Evolutionary conservation across 2,113 vertebrate species (phyloP).

Genomic region (Mionectes macconnelli): DNA sequence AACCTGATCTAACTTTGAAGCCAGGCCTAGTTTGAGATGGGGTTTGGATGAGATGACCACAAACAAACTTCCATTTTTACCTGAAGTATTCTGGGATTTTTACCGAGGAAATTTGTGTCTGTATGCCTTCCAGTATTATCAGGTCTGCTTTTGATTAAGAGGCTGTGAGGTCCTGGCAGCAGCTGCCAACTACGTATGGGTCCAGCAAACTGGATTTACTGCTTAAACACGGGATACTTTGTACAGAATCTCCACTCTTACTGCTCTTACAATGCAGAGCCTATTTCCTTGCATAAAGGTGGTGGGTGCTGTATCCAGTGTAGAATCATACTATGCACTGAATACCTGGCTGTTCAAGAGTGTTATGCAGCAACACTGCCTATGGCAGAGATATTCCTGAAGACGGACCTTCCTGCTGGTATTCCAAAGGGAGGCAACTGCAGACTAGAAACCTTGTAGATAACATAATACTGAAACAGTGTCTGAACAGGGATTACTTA

Average conservation of each 20-base stretch:
- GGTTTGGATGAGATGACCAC: fast-evolving
- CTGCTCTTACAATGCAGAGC: not conserved
- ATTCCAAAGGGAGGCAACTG: not conserved
- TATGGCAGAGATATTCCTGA: not conserved
- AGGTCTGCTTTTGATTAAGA: not conserved
- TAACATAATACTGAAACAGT: not conserved
- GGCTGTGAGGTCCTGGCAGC: not conserved
- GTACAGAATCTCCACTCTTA: not conserved
- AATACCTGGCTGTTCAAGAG: not conserved
- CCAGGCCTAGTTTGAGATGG: not conserved
- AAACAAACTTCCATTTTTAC: not conserved
- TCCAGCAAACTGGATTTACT: not conserved
- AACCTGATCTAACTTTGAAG: not conserved
- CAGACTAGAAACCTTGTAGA: not conserved
- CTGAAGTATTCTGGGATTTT: not conserved
- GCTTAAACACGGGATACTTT: not conserved
- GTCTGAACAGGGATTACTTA: not conserved
- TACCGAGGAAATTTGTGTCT: not conserved
- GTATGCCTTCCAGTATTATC: not conserved
- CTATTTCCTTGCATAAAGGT: not conserved
- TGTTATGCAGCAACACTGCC: not conserved
- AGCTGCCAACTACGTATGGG: not conserved
- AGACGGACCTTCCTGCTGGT: not conserved
- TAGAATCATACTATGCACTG: not conserved
- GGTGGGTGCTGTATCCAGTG: not conserved